Evolutionary conservation across 2,797 vertebrate genomes (phyloP), one percentile per base, ranked within the genome.

Genomic region (Toxotes lorentzi): DNA sequence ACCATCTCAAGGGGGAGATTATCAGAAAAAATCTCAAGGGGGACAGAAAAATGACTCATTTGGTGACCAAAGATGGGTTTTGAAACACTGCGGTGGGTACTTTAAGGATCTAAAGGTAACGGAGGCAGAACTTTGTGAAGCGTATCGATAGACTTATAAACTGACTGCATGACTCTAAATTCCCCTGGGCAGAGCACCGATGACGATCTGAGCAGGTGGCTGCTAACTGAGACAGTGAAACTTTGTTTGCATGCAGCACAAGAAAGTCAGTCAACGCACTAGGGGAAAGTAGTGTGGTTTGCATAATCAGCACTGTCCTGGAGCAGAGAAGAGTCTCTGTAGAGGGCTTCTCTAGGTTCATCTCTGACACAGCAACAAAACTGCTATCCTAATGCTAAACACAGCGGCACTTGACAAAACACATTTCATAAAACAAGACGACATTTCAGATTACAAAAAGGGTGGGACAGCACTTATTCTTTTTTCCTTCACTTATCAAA

Each of bases 201-300:
- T 32, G n/a, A 41, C 21, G 34, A 58, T 40, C 13, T 27, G 54
- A 71, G 48, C 77, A 86, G 78, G 60, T 80, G 76, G 57, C 56
- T 45, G 16, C 24, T 24, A 16, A 4, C 35, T 34, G 69, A 77
- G 70, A 48, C 2, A 32, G 23, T 53, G 69, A 73, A 76, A 79
- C 68, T 70, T 14, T 66, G 50, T 76, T 61, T 70, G 65, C 48
- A 54, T 57, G 34, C 27, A 8, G 54, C 30, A 51, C 16, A 8
- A 13, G 1, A 6, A 10, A 23, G 66, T 70, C 45, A 64, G 16
- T 53, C 64, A 47, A 50, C 7, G 56, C 40, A 66, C 27, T 4
- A 2, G 40, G 57, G 63, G 14, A 57, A 68, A 62, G 30, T 35
- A 34, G 1, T 53, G 59, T 51, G 35, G 59, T 58, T 58, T 63